Base-by-base conservation (phyloP, 2,113 vertebrate genomes). In the Pseudopodoces humilis region DNA sequence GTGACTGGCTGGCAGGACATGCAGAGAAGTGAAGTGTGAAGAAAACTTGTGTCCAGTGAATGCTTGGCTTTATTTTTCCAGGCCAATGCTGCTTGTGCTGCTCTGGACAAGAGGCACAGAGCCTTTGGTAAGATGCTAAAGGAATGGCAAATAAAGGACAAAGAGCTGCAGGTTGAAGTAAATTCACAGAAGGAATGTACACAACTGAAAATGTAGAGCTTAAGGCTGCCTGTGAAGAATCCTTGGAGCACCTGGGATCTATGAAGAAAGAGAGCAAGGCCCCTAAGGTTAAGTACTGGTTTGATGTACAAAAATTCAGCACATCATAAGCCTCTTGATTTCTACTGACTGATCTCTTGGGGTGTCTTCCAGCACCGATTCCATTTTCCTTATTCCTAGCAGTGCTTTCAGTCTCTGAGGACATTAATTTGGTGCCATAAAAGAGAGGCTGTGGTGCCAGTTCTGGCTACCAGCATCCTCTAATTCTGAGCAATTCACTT, bases 121-220 rank as follows among this genome's bases (percentile, higher is more conserved):
- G 83, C 89, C 78, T 98, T 98, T 23, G 97, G 97, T 92, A 98
- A 98, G 94, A 95, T 97, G 93, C 95, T 98, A 44, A 94, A 95
- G 2, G 96, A 98, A 94, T 94, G 97, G 98, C 97, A 97, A 95
- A 97, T 98, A 98, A 98, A 98, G 97, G 94, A 95, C 4, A 96
- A 98, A 95, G 97, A 98, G 74, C 90, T 98, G 69, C 96, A 98
- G 49, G 92, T 98, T 33, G 97, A 98, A 59, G 90, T 96, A 47
- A 97, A 63, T 37, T 98, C 97, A 10, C 98, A 98, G 97, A 98
- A 98, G 83, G 97, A 98, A 91, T 88, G 47, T 97, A 97, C 89
- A 97, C 92, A 92, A 98, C 95, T 2, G 96, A 98, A 96, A 97
- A 98, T 71, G 97, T 96, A 97, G 98, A 98, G 92, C 86, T 98